Base-by-base conservation (phyloP, 2,888 invertebrate genomes). In the Machimus rusticus region DNA sequence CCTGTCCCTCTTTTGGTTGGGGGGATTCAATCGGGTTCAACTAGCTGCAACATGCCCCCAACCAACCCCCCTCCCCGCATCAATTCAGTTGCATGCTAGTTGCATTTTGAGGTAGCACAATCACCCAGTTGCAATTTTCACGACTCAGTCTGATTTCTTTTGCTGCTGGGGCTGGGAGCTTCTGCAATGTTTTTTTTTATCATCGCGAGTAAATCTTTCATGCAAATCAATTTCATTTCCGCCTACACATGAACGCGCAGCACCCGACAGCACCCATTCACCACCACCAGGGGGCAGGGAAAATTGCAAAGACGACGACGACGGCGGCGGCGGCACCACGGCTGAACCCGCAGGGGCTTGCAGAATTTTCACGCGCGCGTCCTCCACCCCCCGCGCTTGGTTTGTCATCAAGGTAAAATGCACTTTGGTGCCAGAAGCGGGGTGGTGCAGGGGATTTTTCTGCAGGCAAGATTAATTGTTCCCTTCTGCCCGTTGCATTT, bases 151-250 rank as follows among this genome's bases (percentile, higher is more conserved):
- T 31, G 51, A 46, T 51, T 79, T 46, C 79, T 79, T 79, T 9
- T 8, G 79, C 31, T 51, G n/a, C 23, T 16, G 76, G 28, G n/a
- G 34, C 37, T 37, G 2, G n/a, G 66, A 66, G 66, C 34, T 76
- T 76, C 34, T 76, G 34, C 51, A 66, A 19, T 37, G 51, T 28
- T 46, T 51, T 79, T 79, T 79, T 79, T 79, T 79, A 16, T 84
- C 34, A 74, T 84, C 84, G 39, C 39, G 28, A 74, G 74, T 74
- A 74, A 84, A 84, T 84, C 84, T 84, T 84, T 74, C 74, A 84
- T 84, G 84, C 74, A 84, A 84, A 84, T 84, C 84, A 84, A 84
- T 84, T 84, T 84, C 84, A 84, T 84, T 84, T 84, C 84, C 84
- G 84, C 74, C 74, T 84, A 74, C 74, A 74, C 66, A 84, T 66